Percentiles rank a stretch among this genome's conserved stretches.
Conservation (phyloP, 2,888 invertebrate genomes). For the Cephus nigrinus region DNA sequence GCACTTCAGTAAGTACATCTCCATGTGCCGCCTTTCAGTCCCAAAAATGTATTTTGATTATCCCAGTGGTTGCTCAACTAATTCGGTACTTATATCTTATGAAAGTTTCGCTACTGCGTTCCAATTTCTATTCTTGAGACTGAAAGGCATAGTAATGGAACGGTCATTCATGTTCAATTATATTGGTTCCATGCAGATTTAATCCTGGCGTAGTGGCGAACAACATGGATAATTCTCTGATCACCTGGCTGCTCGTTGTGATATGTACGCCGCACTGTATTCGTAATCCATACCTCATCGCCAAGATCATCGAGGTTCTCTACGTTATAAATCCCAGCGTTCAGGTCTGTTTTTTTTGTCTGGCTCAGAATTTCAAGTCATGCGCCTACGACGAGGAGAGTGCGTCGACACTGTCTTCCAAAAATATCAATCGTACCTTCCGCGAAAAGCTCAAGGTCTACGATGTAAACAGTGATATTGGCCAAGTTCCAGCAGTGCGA, state of each 20-base stretch:
- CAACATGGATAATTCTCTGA: slow-evolving; percentile 83
- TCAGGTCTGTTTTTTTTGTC: slow-evolving; percentile 54
- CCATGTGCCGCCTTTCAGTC: background rate
- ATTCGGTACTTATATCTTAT: background rate
- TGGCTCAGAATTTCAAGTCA: background rate
- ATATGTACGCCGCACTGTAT: slow-evolving; percentile 92
- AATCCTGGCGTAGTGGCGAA: slow-evolving; percentile 80
- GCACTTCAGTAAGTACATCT: slow-evolving; percentile 84
- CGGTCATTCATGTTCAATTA: background rate
- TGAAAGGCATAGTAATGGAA: background rate
- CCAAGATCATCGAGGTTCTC: slow-evolving; percentile 93
- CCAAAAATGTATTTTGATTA: background rate
- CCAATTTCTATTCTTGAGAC: slow-evolving; percentile 2
- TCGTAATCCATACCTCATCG: slow-evolving; percentile 96
- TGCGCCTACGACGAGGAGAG: background rate
- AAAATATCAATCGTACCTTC: background rate
- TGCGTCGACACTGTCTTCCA: background rate
- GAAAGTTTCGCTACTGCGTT: background rate
- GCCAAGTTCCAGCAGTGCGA: background rate
- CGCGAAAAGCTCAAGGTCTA: background rate
- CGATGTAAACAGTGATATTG: background rate
- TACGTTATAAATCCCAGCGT: slow-evolving; percentile 82
- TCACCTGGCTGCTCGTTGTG: slow-evolving; percentile 89
- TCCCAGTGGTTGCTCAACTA: background rate
- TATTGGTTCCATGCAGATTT: slow-evolving; percentile 70